Base-by-base conservation (phyloP, 2,113 vertebrate species). In the Nibea albiflora region DNA sequence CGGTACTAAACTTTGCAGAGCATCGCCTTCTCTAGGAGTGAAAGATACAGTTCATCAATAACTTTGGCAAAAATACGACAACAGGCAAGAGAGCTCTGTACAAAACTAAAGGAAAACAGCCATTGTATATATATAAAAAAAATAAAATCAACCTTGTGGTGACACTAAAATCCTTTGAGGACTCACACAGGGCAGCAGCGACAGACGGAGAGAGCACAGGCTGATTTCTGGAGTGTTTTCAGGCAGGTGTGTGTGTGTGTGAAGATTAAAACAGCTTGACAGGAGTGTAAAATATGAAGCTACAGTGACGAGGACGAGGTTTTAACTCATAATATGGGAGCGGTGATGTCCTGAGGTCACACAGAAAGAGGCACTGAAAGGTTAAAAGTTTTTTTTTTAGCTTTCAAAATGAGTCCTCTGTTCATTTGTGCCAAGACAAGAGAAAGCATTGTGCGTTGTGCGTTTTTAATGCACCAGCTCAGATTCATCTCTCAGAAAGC, bases 51-150 rank as follows among this genome's bases (percentile, higher is more conserved):
- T 58, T 57, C 39, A 82, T 76, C 54, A 54, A 14, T 22, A 83
- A 74, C 84, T 90, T 93, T 90, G 88, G 84, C 81, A 81, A 81
- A 88, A 86, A 84, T 46, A 84, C 66, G 52, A 88, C 62, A 50
- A 89, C 71, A 79, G 58, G 49, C 56, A 60, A 62, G 35, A 39
- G 44, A 52, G 53, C 53, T 85, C 58, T 56, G 73, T 84, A 87
- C 66, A 92, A 87, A 87, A 81, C 62, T 16, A 73, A 63, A 71
- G 60, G 28, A 28, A n/a, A 66, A 67, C 71, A 65, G 16, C 60
- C 31, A 50, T 28, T 39, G 57, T n/a, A 44, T 75, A 69, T 54
- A n/a, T 26, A 26, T 26, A 26, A 26, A 26, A 26, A 26, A 26
- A 2, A 26, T 72, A 80, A 82, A 90, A 15, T 56, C 52, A 74